A percentile compares a stretch with the other conserved stretches of the same genome.
These are phyloP conservation scores for Sabatieria punctata DNA, from an alignment of 2,888 invertebrate species.

Conservation along the genomic window DNA sequence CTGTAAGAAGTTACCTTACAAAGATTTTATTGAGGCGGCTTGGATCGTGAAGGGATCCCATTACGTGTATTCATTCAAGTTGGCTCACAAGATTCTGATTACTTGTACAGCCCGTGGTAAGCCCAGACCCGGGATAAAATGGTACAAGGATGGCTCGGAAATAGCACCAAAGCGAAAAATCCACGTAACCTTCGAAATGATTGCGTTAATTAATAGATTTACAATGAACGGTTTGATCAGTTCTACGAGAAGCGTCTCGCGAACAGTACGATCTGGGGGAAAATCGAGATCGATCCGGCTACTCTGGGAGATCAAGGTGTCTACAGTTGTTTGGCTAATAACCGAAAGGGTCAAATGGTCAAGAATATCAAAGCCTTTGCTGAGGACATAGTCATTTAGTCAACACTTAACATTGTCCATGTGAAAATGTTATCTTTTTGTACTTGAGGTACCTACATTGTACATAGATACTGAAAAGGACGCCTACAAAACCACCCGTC, in stretches of 20 bases:
- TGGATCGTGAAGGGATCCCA: slow-evolving; percentile 72
- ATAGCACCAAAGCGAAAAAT: slow-evolving; percentile 39
- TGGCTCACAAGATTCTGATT: slow-evolving; percentile 81
- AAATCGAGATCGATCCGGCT: slow-evolving; percentile 9
- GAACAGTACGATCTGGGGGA: background rate
- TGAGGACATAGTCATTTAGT: too few species aligned
- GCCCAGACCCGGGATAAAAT: slow-evolving; percentile 71
- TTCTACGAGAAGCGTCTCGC: background rate
- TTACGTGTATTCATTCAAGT: slow-evolving; percentile 76
- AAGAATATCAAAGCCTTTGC: too few species aligned
- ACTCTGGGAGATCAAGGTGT: slow-evolving; percentile 8
- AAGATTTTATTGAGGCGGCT: slow-evolving; percentile 49
- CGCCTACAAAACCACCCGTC: too few species aligned
- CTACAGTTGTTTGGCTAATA: slow-evolving; percentile 8
- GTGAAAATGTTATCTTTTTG: too few species aligned
- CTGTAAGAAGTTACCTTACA: too few species aligned
- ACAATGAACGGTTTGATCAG: background rate
- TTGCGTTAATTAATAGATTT: background rate
- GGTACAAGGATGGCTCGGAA: slow-evolving; percentile 82
- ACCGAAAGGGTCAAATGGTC: too few species aligned
- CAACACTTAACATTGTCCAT: too few species aligned
- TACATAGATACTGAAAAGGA: too few species aligned
- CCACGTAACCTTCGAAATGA: too few species aligned
- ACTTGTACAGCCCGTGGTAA: slow-evolving; percentile 70
- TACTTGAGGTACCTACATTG: too few species aligned